Percentiles rank a stretch among this genome's conserved stretches.
These are phyloP conservation scores for Dysmachus trigonus DNA, from an alignment of 2,888 invertebrate genomes.

Conservation along the genomic window DNA sequence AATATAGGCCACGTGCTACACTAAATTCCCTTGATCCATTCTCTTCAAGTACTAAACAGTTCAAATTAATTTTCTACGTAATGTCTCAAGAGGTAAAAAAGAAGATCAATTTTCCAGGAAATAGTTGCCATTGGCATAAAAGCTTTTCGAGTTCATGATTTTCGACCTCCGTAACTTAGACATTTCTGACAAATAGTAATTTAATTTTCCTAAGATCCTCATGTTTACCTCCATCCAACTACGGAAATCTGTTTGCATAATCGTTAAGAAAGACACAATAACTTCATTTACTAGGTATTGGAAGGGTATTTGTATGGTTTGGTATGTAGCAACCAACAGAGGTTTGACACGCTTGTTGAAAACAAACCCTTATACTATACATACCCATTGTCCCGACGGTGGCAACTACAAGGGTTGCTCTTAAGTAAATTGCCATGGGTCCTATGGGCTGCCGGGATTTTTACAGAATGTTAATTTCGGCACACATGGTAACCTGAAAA, in stretches of 20 bases:
- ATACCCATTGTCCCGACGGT: not conserved
- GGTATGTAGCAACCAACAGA: not conserved
- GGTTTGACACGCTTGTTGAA: not conserved
- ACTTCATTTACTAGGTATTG: not conserved
- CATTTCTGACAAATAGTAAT: not conserved
- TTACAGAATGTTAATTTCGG: not conserved
- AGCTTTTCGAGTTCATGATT: not conserved
- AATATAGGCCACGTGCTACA: not conserved
- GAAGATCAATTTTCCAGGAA: not conserved
- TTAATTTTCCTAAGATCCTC: not conserved
- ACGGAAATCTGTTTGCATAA: not conserved
- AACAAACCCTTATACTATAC: not conserved
- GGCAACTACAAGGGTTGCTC: not conserved
- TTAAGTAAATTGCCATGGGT: not conserved
- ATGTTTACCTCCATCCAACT: not conserved
- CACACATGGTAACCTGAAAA: not conserved
- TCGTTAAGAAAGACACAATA: not conserved
- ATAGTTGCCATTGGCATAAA: not conserved
- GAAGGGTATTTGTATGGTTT: not conserved
- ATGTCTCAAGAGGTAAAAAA: not conserved
- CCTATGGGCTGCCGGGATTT: not conserved
- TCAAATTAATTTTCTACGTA: not conserved
- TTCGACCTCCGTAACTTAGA: not conserved
- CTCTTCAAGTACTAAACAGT: not conserved
- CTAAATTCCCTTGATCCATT: not conserved